Evolutionary conservation across 2,888 invertebrate species (phyloP).

Genomic region (Chaitophorus viminalis): DNA sequence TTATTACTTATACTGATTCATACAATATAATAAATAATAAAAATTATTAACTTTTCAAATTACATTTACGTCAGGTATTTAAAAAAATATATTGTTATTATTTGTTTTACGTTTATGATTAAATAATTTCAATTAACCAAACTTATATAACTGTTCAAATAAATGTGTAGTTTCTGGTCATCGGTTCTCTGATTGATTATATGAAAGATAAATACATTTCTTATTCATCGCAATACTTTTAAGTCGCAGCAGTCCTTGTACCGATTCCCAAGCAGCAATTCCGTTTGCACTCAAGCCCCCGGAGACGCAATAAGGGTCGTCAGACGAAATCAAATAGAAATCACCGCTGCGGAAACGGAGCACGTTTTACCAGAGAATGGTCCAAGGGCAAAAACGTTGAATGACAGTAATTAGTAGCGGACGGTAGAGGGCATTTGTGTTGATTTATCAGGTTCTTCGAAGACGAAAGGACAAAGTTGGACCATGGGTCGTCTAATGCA

Average conservation of each 20-base stretch:
- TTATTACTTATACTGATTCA: no score
- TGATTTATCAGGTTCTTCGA: constrained; percentile 59
- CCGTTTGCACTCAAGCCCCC: constrained; percentile 24
- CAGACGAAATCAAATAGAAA: constrained; percentile 56
- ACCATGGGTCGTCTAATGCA: constrained; percentile 57
- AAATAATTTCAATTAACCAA: no score
- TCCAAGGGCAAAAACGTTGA: constrained; percentile 59
- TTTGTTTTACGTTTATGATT: no score
- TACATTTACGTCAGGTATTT: no score
- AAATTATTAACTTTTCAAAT: no score
- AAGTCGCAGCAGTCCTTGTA: background rate
- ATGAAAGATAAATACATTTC: background rate
- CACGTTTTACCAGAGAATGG: constrained; percentile 49
- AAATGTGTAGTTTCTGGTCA: no score
- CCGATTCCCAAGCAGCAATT: constrained; percentile 15
- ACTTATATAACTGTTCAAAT: no score
- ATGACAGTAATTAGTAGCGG: constrained; percentile 61
- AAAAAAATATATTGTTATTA: no score
- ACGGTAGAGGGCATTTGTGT: constrained; percentile 49
- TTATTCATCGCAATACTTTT: constrained; percentile 29
- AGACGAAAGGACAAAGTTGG: constrained; percentile 57
- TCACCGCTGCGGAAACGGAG: constrained; percentile 60
- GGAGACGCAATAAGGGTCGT: constrained; percentile 46
- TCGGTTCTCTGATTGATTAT: no score
- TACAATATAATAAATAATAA: no score